phyloP scores from a whole-genome alignment of 2,113 vertebrate species.

The Gallinago jamesoni region DNA sequence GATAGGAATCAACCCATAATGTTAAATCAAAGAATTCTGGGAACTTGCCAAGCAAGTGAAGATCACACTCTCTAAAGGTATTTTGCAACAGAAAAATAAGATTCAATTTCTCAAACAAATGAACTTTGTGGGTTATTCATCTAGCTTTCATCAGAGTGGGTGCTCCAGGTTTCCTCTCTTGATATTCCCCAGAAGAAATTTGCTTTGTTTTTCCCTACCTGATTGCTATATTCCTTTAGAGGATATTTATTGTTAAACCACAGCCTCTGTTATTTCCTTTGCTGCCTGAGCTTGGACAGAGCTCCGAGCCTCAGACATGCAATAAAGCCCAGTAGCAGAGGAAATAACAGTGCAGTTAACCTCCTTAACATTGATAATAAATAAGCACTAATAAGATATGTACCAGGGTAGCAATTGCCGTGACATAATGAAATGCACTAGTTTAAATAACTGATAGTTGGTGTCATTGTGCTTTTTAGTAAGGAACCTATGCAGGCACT shows the following conservation, averaged over 20 bases:
- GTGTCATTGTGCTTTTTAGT: slow-evolving; percentile 1
- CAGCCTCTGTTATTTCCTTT: slow-evolving; percentile 54
- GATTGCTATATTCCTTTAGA: slow-evolving; percentile 40
- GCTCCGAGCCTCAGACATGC: slow-evolving; percentile 20
- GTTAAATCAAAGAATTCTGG: background rate
- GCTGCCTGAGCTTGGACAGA: slow-evolving; percentile 46
- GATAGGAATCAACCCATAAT: slow-evolving; percentile 20
- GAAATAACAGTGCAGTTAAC: slow-evolving; percentile 75
- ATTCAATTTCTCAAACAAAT: background rate
- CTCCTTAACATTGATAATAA: slow-evolving; percentile 76
- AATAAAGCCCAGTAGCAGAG: slow-evolving; percentile 70
- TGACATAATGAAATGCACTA: slow-evolving; percentile 68
- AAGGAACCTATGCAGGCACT: background rate
- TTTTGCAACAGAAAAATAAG: background rate
- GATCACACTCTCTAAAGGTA: background rate
- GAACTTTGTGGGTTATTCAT: slow-evolving; percentile 7
- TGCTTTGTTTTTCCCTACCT: slow-evolving; percentile 43
- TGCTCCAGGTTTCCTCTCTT: slow-evolving; percentile 12
- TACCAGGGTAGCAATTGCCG: slow-evolving; percentile 61
- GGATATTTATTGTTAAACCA: slow-evolving; percentile 62
- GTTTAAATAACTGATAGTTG: slow-evolving; percentile 37
- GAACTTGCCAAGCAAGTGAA: background rate
- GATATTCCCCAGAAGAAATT: background rate
- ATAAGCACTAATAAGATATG: slow-evolving; percentile 73
- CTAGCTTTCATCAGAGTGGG: background rate